Base-by-base conservation (phyloP, 2,888 invertebrate species). In the Empis stercorea region DNA sequence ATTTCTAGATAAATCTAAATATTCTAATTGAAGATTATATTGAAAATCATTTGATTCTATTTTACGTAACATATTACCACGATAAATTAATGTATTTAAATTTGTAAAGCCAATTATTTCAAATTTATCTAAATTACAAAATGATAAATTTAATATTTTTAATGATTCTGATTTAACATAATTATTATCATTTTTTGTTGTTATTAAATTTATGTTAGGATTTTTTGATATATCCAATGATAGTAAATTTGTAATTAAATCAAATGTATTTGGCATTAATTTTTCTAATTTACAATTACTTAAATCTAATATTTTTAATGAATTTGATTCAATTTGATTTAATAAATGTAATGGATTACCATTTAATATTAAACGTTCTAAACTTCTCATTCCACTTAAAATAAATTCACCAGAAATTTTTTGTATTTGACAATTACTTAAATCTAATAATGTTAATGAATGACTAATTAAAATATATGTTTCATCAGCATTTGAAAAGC, bases 1-100 rank as follows among this genome's bases (percentile, higher is more conserved):
- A 63, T 86, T 86, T 39, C 73, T 72, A 1, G 83, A 80, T 36
- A 86, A 61, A 61, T 81, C 81, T 14, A 86, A 60, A 47, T 72
- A 64, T 56, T 76, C 73, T 39, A 86, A 61, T 53, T 73, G 70
- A 4, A 74, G 69, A 59, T 80, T 82, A 55, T 76, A 78, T 1
- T 61, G 58, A 61, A 86, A 85, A 54, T 75, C 77, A 1, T 30
- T 38, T 43, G 72, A 72, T 11, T 71, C 71, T 10, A 86, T 61
- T 37, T 67, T 66, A 51, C 76, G 71, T 41, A 86, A 71, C 62
- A 76, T 73, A 57, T 86, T 86, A 40, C 78, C 78, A 38, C 76
- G 75, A 9, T 84, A 60, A 36, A 76, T 68, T 3, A 76, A 73
- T 51, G 72, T 73, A 34, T 71, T 71, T 16, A 86, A 61, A 56